phyloP scores from a whole-genome alignment of 2,797 vertebrate species.

The Synaphobranchus kaupii region DNA sequence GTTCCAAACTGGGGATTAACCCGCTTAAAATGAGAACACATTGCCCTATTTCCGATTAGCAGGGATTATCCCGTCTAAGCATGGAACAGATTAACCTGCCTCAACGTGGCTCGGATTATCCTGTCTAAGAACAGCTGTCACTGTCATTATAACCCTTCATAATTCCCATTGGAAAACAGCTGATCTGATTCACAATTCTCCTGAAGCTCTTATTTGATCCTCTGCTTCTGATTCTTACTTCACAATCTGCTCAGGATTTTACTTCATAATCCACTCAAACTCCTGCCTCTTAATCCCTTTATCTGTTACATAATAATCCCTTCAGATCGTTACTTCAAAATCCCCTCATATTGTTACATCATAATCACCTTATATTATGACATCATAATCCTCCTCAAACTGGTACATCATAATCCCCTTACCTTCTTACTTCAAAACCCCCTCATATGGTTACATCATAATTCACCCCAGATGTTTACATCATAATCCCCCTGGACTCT shows the following conservation, averaged over 20 bases:
- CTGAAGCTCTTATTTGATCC: background rate
- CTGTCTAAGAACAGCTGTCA: background rate
- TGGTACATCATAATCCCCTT: background rate
- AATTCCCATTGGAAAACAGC: background rate
- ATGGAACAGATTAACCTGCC: background rate
- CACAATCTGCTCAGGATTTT: background rate
- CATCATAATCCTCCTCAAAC: background rate
- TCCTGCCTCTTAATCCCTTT: no score
- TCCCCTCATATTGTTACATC: background rate
- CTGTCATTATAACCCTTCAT: background rate
- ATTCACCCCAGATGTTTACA: background rate
- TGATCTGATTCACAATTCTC: no score
- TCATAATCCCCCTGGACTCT: slow-evolving; percentile 19
- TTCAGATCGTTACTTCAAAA: background rate
- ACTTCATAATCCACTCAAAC: background rate
- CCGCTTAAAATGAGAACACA: background rate
- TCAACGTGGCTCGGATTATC: no score
- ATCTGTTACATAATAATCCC: background rate
- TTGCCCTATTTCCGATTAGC: background rate
- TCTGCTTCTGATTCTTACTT: background rate
- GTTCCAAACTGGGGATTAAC: no score
- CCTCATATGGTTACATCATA: background rate
- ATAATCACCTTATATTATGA: background rate
- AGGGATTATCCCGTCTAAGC: background rate
- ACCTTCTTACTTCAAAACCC: background rate